Evolutionary conservation across 2,888 invertebrate genomes (phyloP), one percentile per base, ranked within the genome.

Genomic region (Schrankia costaestrigalis): DNA sequence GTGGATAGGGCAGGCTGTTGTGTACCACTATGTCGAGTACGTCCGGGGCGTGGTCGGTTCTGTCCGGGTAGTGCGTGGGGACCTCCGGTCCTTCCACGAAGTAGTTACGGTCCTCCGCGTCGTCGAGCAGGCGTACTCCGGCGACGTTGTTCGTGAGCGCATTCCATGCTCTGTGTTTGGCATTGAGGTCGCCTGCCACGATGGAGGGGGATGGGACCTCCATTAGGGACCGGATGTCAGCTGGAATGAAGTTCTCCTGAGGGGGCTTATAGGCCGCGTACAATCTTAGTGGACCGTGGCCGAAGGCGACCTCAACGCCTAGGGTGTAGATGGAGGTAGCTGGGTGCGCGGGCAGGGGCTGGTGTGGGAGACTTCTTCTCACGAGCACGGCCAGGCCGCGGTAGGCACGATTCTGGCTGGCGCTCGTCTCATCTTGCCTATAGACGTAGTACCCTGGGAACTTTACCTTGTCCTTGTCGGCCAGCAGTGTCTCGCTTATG

Each of bases 41-140:
- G 8, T 32, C 31, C 0, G 31, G 25, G 1, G 1, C 1, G 1
- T 3, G n/a, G 1, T 3, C 9, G 8, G 0, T 0, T 1, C 7
- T n/a, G 14, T 33, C 29, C 2, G 27, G 24, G 35, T 35, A 30
- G 11, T 19, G 30, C 7, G 30, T 30, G 3, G 35, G 35, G 0
- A 5, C 25, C 3, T 30, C 25, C 5, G 35, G 30, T 1, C 35
- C 35, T 3, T 8, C 4, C 5, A 30, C 26, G 2, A 4, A 3
- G 12, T 24, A 26, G 5, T 12, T 21, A 10, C 4, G 17, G 26
- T 7, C 17, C 8, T 17, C 15, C 0, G 26, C 24, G 15, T 25
- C 15, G 6, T 10, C 2, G 6, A 7, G 10, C 7, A 21, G 10
- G 2, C 11, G 14, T 7, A 4, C 10, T 5, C 30, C 22, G 2